phyloP scores from a whole-genome alignment of 2,797 vertebrate genomes.

The Arremon aurantiirostris region DNA sequence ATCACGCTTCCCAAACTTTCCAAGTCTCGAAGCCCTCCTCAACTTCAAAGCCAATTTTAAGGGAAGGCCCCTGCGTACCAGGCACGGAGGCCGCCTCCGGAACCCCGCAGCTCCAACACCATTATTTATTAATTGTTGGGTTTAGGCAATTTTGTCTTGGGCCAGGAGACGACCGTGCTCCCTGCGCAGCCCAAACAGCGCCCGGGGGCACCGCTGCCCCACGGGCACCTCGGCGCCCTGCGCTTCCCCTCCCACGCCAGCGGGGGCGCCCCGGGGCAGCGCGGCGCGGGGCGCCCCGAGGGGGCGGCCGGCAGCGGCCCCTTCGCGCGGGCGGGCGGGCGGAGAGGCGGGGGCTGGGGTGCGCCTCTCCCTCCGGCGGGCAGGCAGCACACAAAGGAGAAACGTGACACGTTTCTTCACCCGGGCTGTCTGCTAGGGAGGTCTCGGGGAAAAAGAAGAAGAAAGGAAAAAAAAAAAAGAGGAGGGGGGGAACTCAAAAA shows the following conservation, averaged over 20 bases:
- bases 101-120: neutral
- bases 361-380: neutral
- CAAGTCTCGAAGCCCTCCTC: neutral
- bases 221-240: neutral
- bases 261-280: neutral
- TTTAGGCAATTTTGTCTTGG: neutral
- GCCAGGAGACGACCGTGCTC: neutral
- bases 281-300: neutral
- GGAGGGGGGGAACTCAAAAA: too few relatives aligned
- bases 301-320: neutral
- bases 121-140: slow-evolving; percentile 22
- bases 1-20: slow-evolving; percentile 55
- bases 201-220: neutral
- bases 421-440: neutral
- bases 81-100: neutral
- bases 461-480: fast-evolving
- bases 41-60: neutral
- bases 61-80: neutral
- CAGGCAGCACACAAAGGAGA: slow-evolving; percentile 39
- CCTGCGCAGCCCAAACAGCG: neutral
- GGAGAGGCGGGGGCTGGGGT: neutral
- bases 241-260: neutral
- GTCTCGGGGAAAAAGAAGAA: neutral
- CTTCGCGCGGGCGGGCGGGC: neutral
- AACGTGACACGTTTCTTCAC: slow-evolving; percentile 26